Evolutionary conservation across 2,888 invertebrate species (phyloP), one percentile per base, ranked within the genome.

Genomic region (Drosophila monieri): DNA sequence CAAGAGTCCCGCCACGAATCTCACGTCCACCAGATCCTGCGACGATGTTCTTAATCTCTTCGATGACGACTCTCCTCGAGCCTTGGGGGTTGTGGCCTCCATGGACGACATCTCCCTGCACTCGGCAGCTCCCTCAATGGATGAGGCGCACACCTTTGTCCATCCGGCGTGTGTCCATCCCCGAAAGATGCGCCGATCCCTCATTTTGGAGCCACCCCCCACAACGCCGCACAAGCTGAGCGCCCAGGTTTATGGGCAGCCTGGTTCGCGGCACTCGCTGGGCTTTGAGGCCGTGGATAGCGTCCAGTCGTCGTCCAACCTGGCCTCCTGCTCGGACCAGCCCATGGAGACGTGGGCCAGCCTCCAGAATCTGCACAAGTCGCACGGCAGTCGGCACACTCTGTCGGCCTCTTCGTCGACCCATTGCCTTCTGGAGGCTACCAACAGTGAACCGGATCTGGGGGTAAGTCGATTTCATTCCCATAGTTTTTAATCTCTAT

Each of bases 391-490:
- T 32, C 47, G 39, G 58, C 51, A 74, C 21, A 70, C 47, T 8
- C 52, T 64, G 0, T 58, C 73, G 2, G 44, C 75, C 9, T 47
- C 73, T 6, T 53, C 76, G 1, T 75, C 70, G 35, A 76, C 77
- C 32, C 64, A 76, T 32, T 74, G 75, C 75, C 79, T 76, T 27
- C 68, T 92, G 51, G 92, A 93, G 46, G 93, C 92, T 27, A 93
- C 94, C 0, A 93, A 94, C 77, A 95, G 95, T 90, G 95, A 95
- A 90, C 95, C 95, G 0, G 94, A 95, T 89, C 92, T 95, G 14
- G 89, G 94, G 83, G 93, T 92, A 47, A 91, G 91, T 90, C 3
- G 8, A 21, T 8, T 12, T 21, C 4, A 21, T 21, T 21, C 21
- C 2, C 1, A 6, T 8, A 25, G 25, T 2, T 25, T 2, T 25